Conservation (phyloP, 2,888 invertebrate genomes). For the Nephrotoma appendiculata region DNA sequence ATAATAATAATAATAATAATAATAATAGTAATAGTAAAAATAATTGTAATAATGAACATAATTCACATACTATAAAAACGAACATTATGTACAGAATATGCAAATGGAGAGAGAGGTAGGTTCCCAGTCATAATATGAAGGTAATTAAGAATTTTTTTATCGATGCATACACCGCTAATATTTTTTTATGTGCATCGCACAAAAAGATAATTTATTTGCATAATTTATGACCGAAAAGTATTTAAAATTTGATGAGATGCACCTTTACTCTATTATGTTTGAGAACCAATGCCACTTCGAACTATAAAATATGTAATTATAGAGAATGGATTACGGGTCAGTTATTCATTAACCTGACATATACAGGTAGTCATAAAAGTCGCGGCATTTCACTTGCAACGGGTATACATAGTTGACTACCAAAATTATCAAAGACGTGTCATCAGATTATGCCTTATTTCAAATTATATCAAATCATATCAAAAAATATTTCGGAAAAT, state of each 20-base stretch:
- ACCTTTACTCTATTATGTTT: not conserved
- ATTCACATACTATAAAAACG: not conserved
- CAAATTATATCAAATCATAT: too few relatives aligned
- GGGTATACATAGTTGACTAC: too few relatives aligned
- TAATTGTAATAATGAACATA: not conserved
- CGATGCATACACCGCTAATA: not conserved
- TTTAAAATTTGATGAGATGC: not conserved
- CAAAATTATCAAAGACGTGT: too few relatives aligned
- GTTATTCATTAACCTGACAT: too few relatives aligned
- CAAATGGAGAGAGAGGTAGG: not conserved
- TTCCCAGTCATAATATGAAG: not conserved
- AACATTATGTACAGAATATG: not conserved
- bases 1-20: too few relatives aligned
- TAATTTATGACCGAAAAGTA: not conserved
- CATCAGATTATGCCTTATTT: too few relatives aligned
- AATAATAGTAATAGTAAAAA: not conserved
- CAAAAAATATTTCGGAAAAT: too few relatives aligned
- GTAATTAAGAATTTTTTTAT: not conserved
- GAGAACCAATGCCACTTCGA: too few relatives aligned
- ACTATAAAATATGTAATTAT: too few relatives aligned
- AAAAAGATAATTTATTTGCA: not conserved
- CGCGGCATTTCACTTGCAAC: too few relatives aligned
- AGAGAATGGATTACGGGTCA: too few relatives aligned
- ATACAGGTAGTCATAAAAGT: too few relatives aligned
- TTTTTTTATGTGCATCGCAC: not conserved